These are phyloP conservation scores for Phylloscopus collybita DNA, from an alignment of 2,797 vertebrate genomes.

Conservation along the genomic window DNA sequence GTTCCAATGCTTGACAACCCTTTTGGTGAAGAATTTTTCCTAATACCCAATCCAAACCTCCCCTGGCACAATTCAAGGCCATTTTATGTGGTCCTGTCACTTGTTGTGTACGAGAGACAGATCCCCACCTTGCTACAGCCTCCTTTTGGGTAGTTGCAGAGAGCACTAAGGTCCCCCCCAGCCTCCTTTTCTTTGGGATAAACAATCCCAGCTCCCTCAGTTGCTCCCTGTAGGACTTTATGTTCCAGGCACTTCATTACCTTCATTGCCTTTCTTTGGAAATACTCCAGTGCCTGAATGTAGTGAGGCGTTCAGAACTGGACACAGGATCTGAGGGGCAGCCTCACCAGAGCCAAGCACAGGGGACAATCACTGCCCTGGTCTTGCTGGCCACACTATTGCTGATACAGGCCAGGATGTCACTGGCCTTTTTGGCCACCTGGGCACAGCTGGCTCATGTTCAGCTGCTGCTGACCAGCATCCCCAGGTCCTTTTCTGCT, in stretches of 20 bases:
- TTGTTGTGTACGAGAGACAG: not conserved
- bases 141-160: not conserved
- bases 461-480: rapidly evolving
- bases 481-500: not conserved
- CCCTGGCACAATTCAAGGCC: not conserved
- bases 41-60: not conserved
- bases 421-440: not conserved
- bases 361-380: rapidly evolving
- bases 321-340: rapidly evolving
- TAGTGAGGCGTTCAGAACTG: not conserved
- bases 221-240: not conserved
- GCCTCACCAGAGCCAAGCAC: rapidly evolving
- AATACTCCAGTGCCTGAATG: not conserved
- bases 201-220: not conserved
- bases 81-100: not conserved
- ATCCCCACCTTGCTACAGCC: not conserved
- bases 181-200: not conserved
- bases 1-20: not conserved
- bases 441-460: not conserved
- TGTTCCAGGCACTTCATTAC: not conserved
- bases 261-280: not conserved
- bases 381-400: not conserved
- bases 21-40: not conserved
- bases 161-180: not conserved
- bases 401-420: not conserved